phyloP scores from a whole-genome alignment of 1,140 invertebrate species.

The Drosophila sproati region DNA sequence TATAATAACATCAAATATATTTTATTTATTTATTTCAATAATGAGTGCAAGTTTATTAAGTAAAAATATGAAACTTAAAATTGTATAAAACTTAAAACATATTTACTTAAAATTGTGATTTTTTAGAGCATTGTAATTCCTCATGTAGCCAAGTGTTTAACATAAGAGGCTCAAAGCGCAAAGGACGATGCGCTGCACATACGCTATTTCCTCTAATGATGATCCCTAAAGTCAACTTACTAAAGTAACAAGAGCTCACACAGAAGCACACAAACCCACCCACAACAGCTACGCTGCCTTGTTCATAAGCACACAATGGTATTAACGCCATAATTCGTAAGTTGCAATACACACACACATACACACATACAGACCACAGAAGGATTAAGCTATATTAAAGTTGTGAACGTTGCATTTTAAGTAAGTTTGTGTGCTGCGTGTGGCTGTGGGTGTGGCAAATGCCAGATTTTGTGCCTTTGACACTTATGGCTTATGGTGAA shows the following conservation, averaged over 20 bases:
- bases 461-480: constrained; percentile 48
- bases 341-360: constrained; percentile 50
- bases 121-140: background rate
- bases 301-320: constrained; percentile 72
- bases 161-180: constrained; percentile 37
- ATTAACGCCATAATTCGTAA: constrained; percentile 80
- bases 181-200: constrained; percentile 8
- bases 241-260: constrained; percentile 64
- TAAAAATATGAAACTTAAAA: too few species aligned
- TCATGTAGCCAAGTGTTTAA: constrained; percentile 39
- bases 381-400: constrained; percentile 81
- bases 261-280: constrained; percentile 25
- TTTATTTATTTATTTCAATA: too few species aligned
- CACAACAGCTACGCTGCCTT: constrained; percentile 12
- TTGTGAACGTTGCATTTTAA: constrained; percentile 68
- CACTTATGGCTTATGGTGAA: constrained; percentile 32
- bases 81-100: too few species aligned
- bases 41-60: too few species aligned
- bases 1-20: too few species aligned
- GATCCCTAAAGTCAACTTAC: constrained; percentile 80
- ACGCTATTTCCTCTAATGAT: constrained; percentile 60
- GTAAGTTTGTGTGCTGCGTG: constrained; percentile 15
- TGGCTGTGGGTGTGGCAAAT: background rate
- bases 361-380: constrained; percentile 38
- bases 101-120: background rate